Conservation (phyloP, 2,797 vertebrate species). For the Takifugu ocellatus region DNA sequence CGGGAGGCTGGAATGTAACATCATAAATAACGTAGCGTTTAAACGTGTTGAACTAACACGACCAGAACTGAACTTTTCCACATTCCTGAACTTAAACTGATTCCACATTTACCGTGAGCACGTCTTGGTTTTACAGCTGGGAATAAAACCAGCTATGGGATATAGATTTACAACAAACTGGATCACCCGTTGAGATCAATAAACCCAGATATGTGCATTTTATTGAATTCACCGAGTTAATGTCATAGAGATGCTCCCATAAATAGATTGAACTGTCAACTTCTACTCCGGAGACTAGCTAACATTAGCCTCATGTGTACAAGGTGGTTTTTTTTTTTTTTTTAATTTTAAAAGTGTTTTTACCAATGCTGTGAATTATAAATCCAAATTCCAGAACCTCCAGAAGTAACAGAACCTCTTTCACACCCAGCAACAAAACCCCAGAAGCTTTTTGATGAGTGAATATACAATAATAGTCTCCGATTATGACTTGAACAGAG, state of each 20-base stretch:
- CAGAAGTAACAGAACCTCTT: no score
- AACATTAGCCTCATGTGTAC: conserved; percentile 3
- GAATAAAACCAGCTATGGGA: conserved; percentile 48
- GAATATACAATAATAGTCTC: conserved; percentile 18
- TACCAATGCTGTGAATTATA: conserved; percentile 9
- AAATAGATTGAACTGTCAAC: conserved; percentile 55
- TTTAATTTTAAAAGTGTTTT: conserved; percentile 7
- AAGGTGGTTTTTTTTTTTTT: not conserved
- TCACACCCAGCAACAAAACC: conserved; percentile 7
- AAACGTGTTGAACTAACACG: conserved; percentile 46
- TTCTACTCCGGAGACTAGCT: conserved; percentile 14
- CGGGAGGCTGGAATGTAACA: conserved; percentile 55
- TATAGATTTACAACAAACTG: conserved; percentile 30
- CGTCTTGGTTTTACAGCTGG: conserved; percentile 43
- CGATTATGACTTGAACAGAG: conserved; percentile 21
- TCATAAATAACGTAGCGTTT: conserved; percentile 58
- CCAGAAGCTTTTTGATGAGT: conserved; percentile 28
- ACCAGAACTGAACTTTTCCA: conserved; percentile 44
- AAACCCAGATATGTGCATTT: conserved; percentile 32
- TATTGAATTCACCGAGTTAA: conserved; percentile 36
- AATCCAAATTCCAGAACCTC: conserved; percentile 18
- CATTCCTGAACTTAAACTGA: conserved; percentile 55
- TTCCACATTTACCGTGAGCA: conserved; percentile 44
- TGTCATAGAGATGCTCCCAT: conserved; percentile 50
- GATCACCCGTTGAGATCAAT: conserved; percentile 45